A percentile compares a stretch with the other conserved stretches of the same genome.
These are phyloP conservation scores for Numenius arquata DNA, from an alignment of 2,113 vertebrate species.

Conservation along the genomic window DNA sequence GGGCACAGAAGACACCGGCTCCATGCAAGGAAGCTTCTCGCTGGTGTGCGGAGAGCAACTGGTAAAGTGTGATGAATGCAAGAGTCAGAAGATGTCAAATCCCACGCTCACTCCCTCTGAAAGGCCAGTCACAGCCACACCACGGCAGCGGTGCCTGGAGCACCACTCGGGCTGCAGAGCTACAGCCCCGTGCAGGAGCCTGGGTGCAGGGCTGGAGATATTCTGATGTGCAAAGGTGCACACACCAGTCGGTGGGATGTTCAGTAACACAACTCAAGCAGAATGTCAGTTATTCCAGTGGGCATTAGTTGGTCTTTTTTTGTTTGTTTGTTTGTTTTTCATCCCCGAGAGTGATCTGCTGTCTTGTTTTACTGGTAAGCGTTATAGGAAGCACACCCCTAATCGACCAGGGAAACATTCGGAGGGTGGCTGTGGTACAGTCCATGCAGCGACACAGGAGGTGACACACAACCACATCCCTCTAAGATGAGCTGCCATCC, in stretches of 20 bases:
- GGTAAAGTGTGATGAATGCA: too few species aligned
- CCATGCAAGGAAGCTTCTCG: accelerated
- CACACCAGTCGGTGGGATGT: too few species aligned
- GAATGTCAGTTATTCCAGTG: not conserved
- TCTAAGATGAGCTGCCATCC: not conserved
- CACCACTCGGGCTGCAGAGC: not conserved
- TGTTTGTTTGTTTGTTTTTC: not conserved
- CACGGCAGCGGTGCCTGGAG: accelerated
- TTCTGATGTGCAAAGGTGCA: too few species aligned
- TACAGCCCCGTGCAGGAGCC: not conserved
- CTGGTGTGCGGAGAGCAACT: accelerated
- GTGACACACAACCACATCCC: accelerated
- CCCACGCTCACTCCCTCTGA: too few species aligned
- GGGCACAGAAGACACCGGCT: accelerated
- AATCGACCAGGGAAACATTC: too few species aligned
- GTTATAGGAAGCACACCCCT: not conserved
- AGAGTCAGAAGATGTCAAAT: not conserved
- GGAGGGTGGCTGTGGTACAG: not conserved
- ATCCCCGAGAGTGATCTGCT: not conserved
- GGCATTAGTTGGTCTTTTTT: not conserved
- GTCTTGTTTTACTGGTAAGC: not conserved
- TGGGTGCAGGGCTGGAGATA: not conserved
- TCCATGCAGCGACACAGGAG: accelerated
- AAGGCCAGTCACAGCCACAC: not conserved
- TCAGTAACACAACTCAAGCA: not conserved